Percentiles rank a stretch among this genome's conserved stretches.
These are phyloP conservation scores for Drosophila infuscata DNA, from an alignment of 2,888 invertebrate species.

Conservation along the genomic window DNA sequence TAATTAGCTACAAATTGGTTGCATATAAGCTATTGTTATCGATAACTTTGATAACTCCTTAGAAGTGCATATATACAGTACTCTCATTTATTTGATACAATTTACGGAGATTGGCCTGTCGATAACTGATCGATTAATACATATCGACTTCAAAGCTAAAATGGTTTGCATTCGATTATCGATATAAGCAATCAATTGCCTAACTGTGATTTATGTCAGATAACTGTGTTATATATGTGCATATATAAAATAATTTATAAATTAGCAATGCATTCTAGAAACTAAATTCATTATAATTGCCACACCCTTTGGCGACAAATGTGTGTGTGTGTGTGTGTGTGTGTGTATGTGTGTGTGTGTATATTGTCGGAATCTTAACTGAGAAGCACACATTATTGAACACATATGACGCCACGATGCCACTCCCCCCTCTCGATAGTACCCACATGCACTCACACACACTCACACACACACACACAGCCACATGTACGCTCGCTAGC, in stretches of 20 bases:
- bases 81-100: too few relatives aligned
- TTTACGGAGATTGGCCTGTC: neutral
- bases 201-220: neutral
- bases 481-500: conserved; percentile 38
- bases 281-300: conserved; percentile 26
- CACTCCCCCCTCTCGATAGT: conserved; percentile 8
- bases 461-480: conserved; percentile 1
- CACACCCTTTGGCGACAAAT: conserved; percentile 43
- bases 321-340: neutral
- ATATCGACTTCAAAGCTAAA: neutral
- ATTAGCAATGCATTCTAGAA: neutral
- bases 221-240: neutral
- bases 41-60: neutral
- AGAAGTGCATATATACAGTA: neutral
- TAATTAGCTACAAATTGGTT: neutral
- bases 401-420: conserved; percentile 57
- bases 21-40: neutral
- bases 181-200: neutral
- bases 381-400: conserved; percentile 69
- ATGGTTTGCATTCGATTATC: neutral
- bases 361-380: conserved; percentile 23
- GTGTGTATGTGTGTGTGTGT: neutral
- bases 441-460: conserved; percentile 2
- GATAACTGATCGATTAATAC: neutral
- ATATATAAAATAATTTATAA: conserved; percentile 13